Evolutionary conservation across 2,888 invertebrate species (phyloP), one percentile per base, ranked within the genome.

Genomic region (Andrena bucephala): DNA sequence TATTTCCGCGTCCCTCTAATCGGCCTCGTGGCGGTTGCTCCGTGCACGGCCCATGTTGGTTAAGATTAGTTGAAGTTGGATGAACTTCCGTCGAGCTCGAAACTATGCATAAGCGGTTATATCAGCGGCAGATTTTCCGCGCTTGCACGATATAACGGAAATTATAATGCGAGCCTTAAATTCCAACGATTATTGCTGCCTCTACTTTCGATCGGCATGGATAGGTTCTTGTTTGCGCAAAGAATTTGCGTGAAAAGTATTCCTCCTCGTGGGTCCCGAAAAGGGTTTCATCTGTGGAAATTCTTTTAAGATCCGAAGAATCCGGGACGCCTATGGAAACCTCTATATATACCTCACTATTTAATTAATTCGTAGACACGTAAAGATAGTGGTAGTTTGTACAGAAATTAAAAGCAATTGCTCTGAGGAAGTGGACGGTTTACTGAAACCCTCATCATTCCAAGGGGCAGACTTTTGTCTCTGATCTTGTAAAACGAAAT

Each of bases 41-140:
- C 60, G 48, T 68, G n/a, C 48, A 24, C 73, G 7, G 29, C 66
- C 78, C 69, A 87, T 74, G 84, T 84, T 88, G 86, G 81, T 87
- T 87, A 88, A 87, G 86, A 86, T 87, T 88, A 86, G 84, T 87
- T 78, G 75, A 84, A 87, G 86, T 87, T 86, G 82, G 81, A 82
- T 80, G 82, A 87, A 87, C 84, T 86, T 86, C 77, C 68, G 36
- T 29, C 62, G 54, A 59, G 62, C 50, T 42, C 62, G 76, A 79
- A 87, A 87, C 87, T 87, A 87, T 87, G 87, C 85, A 79, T 77
- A 83, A 87, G 85, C 85, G 84, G 77, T 87, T 84, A 82, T 82
- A 86, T 77, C 84, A 82, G 74, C 78, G 73, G 54, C 66, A 81
- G 84, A 79, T 85, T 79, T 85, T 79, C 69, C 74, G 59, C 73